A percentile compares a stretch with the other conserved stretches of the same genome.
These are phyloP conservation scores for Acrobasis repandana DNA, from an alignment of 2,888 invertebrate species.

Conservation along the genomic window DNA sequence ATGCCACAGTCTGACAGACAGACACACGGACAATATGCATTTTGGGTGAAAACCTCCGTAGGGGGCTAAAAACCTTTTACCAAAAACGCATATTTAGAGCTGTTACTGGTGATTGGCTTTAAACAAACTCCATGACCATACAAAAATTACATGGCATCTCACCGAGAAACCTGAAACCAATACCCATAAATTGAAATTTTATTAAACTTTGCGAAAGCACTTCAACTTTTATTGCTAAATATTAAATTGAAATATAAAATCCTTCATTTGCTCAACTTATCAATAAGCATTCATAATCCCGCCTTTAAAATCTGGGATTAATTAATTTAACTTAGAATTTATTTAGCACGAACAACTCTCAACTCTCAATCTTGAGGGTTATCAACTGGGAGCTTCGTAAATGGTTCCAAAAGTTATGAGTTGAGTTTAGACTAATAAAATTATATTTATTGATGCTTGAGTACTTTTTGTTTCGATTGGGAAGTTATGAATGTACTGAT, in stretches of 20 bases:
- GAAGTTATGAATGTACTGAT: background rate
- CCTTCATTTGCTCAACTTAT: constrained; percentile 4
- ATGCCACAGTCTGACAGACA: too few relatives aligned
- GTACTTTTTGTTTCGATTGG: background rate
- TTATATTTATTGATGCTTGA: constrained; percentile 7
- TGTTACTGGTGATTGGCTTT: too few relatives aligned
- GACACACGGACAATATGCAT: too few relatives aligned
- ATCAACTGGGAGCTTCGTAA: constrained; percentile 12
- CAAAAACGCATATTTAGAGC: too few relatives aligned
- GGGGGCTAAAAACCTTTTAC: too few relatives aligned
- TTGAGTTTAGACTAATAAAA: constrained; percentile 2
- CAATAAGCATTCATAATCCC: constrained; percentile 17
- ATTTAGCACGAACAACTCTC: constrained; percentile 12
- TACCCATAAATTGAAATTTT: background rate
- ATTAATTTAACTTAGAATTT: constrained; percentile 18
- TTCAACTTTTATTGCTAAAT: background rate
- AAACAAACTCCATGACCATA: too few relatives aligned
- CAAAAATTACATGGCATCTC: too few relatives aligned
- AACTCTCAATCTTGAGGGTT: constrained; percentile 13
- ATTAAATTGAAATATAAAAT: background rate
- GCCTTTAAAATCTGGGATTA: constrained; percentile 19
- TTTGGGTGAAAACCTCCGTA: too few relatives aligned
- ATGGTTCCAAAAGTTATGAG: constrained; percentile 5
- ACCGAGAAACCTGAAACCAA: background rate
- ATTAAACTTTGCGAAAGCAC: background rate